Evolutionary conservation across 2,888 invertebrate species (phyloP), one percentile per base, ranked within the genome.

Genomic region (Venustoraphidia nigricollis): DNA sequence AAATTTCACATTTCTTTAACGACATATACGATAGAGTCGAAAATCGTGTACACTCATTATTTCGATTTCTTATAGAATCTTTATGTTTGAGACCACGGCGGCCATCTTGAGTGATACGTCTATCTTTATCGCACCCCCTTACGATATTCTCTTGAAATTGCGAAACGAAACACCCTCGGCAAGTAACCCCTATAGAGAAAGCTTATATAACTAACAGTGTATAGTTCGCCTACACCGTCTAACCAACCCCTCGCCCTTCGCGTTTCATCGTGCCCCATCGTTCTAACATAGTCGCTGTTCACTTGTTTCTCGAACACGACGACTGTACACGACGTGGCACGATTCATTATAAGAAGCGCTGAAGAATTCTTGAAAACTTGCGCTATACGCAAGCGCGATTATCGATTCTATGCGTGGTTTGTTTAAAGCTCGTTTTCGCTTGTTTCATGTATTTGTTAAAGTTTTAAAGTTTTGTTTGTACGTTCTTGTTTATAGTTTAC

Each of bases 21-120:
- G 27, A 5, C 27, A 27, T 27, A 27, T 27, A 6, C 27, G 27
- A 27, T 27, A 27, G 27, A 27, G 27, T 5, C 27, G 27, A 27
- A 27, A 27, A 27, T 27, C 27, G 27, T 27, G 3, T 27, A 6
- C 27, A 27, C 5, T 27, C 27, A 27, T 27, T 27, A 27, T 6
- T 27, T 27, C 27, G 37, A 45, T 45, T 45, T 45, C 45, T 45
- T 45, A 45, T 36, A 45, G 14, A 45, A 45, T 45, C 45, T 45
- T 45, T 45, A 36, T 14, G 14, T 45, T 45, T 45, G 45, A 45
- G 37, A 13, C 14, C 43, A 13, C 45, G 45, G 45, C 45, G 37
- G 45, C 45, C 45, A 45, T 45, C 45, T 45, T 45, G 45, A 45
- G 38, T 10, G 14, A n/a, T 36, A 45, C 36, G 37, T 5, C 38